Base-by-base conservation (phyloP, 2,797 vertebrate genomes). In the Dryobates pubescens region DNA sequence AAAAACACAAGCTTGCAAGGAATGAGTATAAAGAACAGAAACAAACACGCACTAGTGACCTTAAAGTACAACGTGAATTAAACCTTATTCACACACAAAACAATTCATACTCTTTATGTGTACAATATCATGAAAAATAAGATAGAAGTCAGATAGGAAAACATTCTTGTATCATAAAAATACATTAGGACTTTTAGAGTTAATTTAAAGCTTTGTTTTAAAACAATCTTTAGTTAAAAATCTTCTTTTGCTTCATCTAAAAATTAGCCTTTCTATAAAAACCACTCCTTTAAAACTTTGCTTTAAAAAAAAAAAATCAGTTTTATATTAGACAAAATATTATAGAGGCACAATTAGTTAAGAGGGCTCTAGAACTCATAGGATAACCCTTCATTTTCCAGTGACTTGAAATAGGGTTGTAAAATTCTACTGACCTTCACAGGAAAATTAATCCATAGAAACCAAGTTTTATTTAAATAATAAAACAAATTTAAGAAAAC, bases 221-320 rank as follows among this genome's bases (percentile, higher is more conserved):
- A 95, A 97, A 88, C 78, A 91, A 89, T 88, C 73, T 95, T 95
- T 77, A 79, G 84, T 95, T 93, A 81, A 96, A 94, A 96, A 95
- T 92, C 82, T 86, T 82, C 77, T 86, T 94, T 93, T 96, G 20
- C 77, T 92, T 94, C 96, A 96, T 95, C 94, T 97, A 97, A 96
- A 96, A 97, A 96, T 76, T 83, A 93, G 76, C 68, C 91, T 95
- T 93, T 87, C 24, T 95, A 96, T 86, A 97, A 97, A 95, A 97
- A 95, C 72, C 77, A 95, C 93, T 92, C 89, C 88, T 95, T 96
- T 95, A 97, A 96, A 93, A 96, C 86, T 87, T 72, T 91, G 67
- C 4, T 94, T 88, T 96, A 93, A 93, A 96, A 96, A 95, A 43
- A 38, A 38, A 38, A 94, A 86, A 89, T 72, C 51, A 92, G 41